Percentiles rank a stretch among this genome's conserved stretches.
Evolutionary conservation across 2,888 invertebrate genomes (phyloP).

Genomic region (Bellardia pandia): DNA sequence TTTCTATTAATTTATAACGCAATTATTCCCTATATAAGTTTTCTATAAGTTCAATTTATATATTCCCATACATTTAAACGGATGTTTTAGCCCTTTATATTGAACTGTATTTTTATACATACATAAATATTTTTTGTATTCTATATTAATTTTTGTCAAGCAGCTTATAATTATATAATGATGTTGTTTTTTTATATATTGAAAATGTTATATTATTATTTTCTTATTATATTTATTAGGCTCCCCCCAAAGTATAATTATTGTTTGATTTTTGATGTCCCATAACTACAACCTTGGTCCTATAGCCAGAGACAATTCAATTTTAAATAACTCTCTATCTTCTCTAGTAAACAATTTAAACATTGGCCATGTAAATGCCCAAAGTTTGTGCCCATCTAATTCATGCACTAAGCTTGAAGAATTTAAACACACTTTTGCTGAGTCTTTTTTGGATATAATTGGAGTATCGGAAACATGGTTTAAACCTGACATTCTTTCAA

Average conservation of each 20-base stretch:
- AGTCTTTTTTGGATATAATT: not conserved
- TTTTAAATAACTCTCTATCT: not conserved
- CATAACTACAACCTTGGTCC: too few relatives aligned
- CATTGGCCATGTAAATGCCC: not conserved
- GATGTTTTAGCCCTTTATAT: too few relatives aligned
- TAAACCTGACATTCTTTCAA: not conserved
- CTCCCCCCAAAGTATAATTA: constrained; percentile 5
- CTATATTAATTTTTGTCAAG: not conserved
- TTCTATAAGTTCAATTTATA: too few relatives aligned
- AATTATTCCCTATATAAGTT: too few relatives aligned
- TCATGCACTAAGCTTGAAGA: constrained; percentile 6
- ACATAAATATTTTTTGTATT: not conserved
- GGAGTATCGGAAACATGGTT: constrained; percentile 19
- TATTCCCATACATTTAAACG: too few relatives aligned
- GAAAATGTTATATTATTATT: too few relatives aligned
- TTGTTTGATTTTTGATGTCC: not conserved
- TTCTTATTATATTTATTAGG: not conserved
- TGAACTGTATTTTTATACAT: too few relatives aligned
- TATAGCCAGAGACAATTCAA: not conserved
- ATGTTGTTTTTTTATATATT: too few relatives aligned
- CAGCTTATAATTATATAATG: too few relatives aligned
- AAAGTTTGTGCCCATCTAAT: constrained; percentile 11
- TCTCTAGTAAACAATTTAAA: not conserved
- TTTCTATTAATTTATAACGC: not conserved
- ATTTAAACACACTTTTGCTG: not conserved